These are phyloP conservation scores for Syngnathoides biaculeatus DNA, from an alignment of 2,113 vertebrate genomes.

Conservation along the genomic window DNA sequence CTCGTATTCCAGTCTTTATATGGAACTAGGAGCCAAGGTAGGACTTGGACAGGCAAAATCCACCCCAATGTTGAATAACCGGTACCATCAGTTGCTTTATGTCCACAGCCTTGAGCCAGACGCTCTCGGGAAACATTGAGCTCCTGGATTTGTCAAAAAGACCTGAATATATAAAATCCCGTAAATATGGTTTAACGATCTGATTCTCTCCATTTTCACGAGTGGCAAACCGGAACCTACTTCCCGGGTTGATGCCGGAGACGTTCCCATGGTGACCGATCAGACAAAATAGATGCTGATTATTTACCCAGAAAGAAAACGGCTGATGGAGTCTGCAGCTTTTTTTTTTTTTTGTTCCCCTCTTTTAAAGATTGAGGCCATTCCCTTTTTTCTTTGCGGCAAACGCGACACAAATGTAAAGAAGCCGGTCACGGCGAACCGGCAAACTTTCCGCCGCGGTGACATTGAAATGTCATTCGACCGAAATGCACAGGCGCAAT, in stretches of 20 bases:
- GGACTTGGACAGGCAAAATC: constrained; percentile 2
- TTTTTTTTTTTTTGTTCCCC: neutral
- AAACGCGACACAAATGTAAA: constrained; percentile 29
- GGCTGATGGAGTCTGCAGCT: neutral
- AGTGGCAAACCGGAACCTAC: neutral
- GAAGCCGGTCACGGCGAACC: constrained; percentile 19
- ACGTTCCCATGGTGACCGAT: neutral
- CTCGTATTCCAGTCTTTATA: too few species aligned
- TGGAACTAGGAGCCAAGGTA: too few species aligned
- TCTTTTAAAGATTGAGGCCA: constrained; percentile 13
- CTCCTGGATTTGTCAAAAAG: neutral
- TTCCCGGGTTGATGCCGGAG: neutral
- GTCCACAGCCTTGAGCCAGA: neutral
- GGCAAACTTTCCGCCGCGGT: constrained; percentile 28
- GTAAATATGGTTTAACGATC: neutral
- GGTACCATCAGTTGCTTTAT: neutral
- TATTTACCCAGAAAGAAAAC: neutral
- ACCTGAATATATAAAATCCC: neutral
- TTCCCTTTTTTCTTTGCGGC: constrained; percentile 16
- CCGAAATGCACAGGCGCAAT: constrained; percentile 7
- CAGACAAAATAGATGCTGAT: neutral
- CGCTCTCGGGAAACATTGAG: neutral
- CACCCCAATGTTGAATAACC: neutral
- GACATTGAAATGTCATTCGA: constrained; percentile 45
- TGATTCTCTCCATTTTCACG: neutral